Conservation (phyloP, 2,888 invertebrate genomes). For the Leptopilina drosophilae region DNA sequence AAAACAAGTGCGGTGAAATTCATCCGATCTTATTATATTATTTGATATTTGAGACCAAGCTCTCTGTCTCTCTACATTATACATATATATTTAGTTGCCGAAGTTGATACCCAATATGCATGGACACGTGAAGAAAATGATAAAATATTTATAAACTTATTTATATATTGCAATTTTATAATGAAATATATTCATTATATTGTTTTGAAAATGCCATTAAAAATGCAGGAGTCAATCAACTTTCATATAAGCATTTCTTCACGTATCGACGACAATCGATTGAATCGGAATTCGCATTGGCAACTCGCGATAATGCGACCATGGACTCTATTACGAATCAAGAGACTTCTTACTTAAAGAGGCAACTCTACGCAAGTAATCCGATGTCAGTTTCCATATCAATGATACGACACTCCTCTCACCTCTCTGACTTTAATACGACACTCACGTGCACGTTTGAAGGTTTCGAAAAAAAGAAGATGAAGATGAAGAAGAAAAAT, state of each 20-base stretch:
- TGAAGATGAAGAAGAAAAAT: neutral
- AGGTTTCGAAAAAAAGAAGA: neutral
- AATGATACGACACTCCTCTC: constrained; percentile 15
- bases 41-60: constrained; percentile 15
- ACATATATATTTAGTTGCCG: neutral
- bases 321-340: constrained; percentile 26
- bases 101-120: constrained; percentile 5
- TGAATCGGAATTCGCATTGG: constrained; percentile 23
- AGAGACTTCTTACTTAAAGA: constrained; percentile 25
- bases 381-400: constrained; percentile 38
- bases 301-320: constrained; percentile 19
- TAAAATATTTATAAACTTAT: no score
- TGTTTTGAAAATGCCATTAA: neutral
- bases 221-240: constrained; percentile 4
- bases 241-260: constrained; percentile 24
- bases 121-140: neutral
- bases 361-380: constrained; percentile 29
- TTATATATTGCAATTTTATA: neutral
- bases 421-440: constrained; percentile 23
- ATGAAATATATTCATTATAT: neutral
- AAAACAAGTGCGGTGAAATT: constrained; percentile 17
- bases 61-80: neutral
- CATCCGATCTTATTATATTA: neutral
- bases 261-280: constrained; percentile 25
- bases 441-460: constrained; percentile 22